Base-by-base conservation (phyloP, 2,888 invertebrate genomes). In the Reticulitermes lucifugus region DNA sequence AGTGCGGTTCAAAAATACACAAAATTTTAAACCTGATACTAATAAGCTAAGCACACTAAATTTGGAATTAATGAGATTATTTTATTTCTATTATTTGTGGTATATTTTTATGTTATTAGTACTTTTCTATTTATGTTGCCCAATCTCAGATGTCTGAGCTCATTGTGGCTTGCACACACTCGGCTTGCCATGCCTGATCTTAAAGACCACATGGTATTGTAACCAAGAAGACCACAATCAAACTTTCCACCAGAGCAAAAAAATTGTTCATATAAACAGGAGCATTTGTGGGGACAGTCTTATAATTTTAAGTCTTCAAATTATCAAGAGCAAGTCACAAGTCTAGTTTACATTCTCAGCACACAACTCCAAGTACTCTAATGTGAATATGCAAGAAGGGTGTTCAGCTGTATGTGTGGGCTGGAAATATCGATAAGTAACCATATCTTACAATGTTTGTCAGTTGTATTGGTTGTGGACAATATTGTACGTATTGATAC, bases 391-490 rank as follows among this genome's bases (percentile, higher is more conserved):
- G 14, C 4, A 18, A 9, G 2, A 73, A 18, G 73, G 41, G 41
- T 41, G 6, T 10, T 35, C 21, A 73, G 41, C 41, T 73, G 29
- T 21, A 73, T 41, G 10, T 9, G 3, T 41, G 41, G 73, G 12
- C 41, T 35, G 35, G 41, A 73, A 73, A 77, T 41, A 51, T 77
- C 41, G 51, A 43, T 21, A 41, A 77, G n/a, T 46, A 77, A 46
- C 46, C 43, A 77, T 21, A 22, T 77, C 43, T 77, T n/a, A n/a
- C 43, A 77, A 77, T n/a, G 77, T 46, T 46, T 25, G 29, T 77
- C n/a, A 46, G 6, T n/a, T 77, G 77, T 77, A 77, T 77, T 14
- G 77, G 77, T 77, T 77, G 77, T 77, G 77, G 77, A 77, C 29
- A 73, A 73, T 73, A 73, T 21, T 73, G 73, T 73, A 73, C 73